A percentile compares a stretch with the other conserved stretches of the same genome.
Conservation (phyloP, 2,113 vertebrate species). For the Prionailurus viverrinus region DNA sequence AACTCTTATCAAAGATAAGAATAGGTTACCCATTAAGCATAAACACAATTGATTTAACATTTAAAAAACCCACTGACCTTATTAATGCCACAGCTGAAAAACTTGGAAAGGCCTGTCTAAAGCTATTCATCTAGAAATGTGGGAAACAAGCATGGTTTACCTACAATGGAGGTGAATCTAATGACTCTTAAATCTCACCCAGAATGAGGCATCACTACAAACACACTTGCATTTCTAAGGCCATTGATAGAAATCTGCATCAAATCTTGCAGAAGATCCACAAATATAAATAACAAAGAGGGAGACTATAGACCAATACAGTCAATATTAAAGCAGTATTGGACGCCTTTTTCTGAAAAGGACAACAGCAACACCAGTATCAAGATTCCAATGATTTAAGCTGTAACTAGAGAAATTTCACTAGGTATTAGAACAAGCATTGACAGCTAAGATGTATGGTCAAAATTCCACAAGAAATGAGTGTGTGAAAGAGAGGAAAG, state of each 20-base stretch:
- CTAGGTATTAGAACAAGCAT: background rate
- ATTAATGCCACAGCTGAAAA: background rate
- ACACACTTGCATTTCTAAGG: background rate
- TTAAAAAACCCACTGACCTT: background rate
- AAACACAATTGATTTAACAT: constrained; percentile 14
- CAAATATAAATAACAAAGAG: background rate
- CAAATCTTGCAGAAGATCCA: background rate
- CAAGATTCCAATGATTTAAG: background rate
- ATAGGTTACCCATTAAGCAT: background rate
- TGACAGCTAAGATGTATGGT: background rate
- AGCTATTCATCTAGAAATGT: background rate
- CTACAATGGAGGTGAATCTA: background rate
- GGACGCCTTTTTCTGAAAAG: background rate
- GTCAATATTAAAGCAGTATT: background rate
- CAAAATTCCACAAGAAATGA: background rate
- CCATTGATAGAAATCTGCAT: background rate
- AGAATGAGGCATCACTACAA: background rate
- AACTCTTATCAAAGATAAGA: constrained; percentile 5
- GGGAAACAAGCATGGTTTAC: background rate
- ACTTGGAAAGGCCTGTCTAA: background rate
- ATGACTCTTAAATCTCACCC: background rate
- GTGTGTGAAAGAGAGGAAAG: no score
- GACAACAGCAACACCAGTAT: background rate
- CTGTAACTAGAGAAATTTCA: background rate
- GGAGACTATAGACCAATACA: background rate